Percentiles rank a stretch among this genome's conserved stretches.
phyloP scores from a whole-genome alignment of 2,797 vertebrate species.

The Dermochelys coriacea region DNA sequence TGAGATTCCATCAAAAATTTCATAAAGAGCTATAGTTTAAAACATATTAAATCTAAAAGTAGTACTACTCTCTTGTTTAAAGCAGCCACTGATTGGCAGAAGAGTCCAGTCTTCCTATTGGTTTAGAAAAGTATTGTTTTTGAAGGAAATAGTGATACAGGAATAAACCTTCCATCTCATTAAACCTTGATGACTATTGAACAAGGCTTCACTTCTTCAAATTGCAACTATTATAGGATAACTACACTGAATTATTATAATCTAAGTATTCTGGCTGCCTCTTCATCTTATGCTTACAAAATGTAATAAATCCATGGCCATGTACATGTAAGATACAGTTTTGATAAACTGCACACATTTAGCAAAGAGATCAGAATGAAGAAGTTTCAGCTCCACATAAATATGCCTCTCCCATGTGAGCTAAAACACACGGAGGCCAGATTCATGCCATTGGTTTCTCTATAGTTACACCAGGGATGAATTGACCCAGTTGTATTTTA shows the following conservation, averaged over 20 bases:
- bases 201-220: neutral
- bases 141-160: neutral
- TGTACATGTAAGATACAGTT: neutral
- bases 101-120: neutral
- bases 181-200: neutral
- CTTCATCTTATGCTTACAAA: neutral
- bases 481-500: neutral
- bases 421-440: neutral
- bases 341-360: neutral
- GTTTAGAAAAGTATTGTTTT: neutral
- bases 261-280: neutral
- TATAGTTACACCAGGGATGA: neutral
- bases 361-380: neutral
- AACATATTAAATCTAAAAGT: neutral
- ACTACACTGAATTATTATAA: neutral
- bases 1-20: neutral
- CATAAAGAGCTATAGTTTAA: neutral
- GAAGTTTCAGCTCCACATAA: neutral
- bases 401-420: neutral
- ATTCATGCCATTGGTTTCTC: neutral
- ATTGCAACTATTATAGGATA: neutral
- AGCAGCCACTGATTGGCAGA: neutral
- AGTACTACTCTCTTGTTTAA: neutral
- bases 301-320: neutral
- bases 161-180: neutral